phyloP scores from a whole-genome alignment of 2,797 vertebrate species.

The Luscinia luscinia region DNA sequence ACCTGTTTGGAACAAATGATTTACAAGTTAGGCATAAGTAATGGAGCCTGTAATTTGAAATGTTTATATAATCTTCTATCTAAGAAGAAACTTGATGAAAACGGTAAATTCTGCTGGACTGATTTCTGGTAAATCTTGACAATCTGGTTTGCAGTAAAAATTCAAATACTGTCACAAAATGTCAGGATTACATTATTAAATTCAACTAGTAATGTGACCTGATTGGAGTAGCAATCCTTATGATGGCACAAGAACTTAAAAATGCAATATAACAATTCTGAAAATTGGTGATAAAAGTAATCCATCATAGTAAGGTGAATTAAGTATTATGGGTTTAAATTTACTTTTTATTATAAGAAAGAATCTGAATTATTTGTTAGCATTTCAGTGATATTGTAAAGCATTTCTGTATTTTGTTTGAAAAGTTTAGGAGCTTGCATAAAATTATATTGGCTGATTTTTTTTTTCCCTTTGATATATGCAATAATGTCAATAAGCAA shows the following conservation, averaged over 20 bases:
- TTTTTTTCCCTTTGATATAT: constrained; percentile 51
- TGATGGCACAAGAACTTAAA: neutral
- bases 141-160: constrained; percentile 45
- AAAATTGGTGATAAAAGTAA: neutral
- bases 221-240: neutral
- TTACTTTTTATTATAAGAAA: neutral
- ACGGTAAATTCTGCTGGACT: neutral
- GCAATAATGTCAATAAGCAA: constrained; percentile 78
- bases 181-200: neutral
- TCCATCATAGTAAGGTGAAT: neutral
- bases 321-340: constrained; percentile 13
- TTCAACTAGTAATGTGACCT: neutral
- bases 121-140: constrained; percentile 5
- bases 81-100: neutral
- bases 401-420: constrained; percentile 46
- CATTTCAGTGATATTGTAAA: constrained; percentile 51
- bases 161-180: neutral
- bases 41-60: neutral
- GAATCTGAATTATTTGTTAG: constrained; percentile 9
- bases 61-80: neutral
- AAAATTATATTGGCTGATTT: constrained; percentile 39
- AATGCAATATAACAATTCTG: constrained; percentile 6
- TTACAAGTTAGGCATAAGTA: neutral
- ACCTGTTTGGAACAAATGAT: neutral
- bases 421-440: constrained; percentile 57